Evolutionary conservation across 2,797 vertebrate species (phyloP).

Genomic region (Amniataba percoides): DNA sequence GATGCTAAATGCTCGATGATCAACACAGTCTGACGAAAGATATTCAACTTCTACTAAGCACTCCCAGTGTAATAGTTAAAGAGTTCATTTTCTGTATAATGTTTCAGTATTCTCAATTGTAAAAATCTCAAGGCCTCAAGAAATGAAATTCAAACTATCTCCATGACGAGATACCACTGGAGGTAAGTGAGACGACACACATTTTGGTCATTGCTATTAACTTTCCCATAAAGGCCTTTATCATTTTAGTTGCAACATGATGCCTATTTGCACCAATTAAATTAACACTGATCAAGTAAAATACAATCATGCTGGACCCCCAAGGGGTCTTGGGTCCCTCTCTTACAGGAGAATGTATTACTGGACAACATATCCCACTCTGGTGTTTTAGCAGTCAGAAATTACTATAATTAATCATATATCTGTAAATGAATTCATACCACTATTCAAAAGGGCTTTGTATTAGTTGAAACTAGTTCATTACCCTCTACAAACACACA

Average conservation of each 20-base stretch:
- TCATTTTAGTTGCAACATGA: background rate
- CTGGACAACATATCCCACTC: background rate
- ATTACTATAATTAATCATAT: constrained; percentile 10
- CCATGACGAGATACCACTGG: background rate
- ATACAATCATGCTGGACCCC: background rate
- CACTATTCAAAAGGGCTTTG: constrained; percentile 15
- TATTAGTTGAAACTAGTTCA: constrained; percentile 36
- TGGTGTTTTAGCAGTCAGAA: constrained; percentile 8
- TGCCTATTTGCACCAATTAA: background rate
- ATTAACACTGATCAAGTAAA: background rate
- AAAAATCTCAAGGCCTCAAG: background rate
- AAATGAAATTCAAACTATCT: background rate
- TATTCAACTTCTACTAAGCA: background rate
- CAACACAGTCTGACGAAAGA: background rate
- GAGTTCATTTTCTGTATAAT: too few species aligned
- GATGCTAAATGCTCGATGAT: background rate
- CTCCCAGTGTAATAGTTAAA: background rate
- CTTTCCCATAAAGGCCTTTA: background rate
- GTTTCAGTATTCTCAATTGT: background rate
- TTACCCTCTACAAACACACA: constrained; percentile 39
- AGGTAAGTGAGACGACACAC: background rate
- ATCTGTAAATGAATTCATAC: constrained; percentile 9
- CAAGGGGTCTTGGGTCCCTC: background rate
- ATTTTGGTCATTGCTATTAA: constrained; percentile 1
- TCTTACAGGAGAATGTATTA: constrained; percentile 4